Conservation (phyloP, 2,113 vertebrate species). For the Callipepla squamata region DNA sequence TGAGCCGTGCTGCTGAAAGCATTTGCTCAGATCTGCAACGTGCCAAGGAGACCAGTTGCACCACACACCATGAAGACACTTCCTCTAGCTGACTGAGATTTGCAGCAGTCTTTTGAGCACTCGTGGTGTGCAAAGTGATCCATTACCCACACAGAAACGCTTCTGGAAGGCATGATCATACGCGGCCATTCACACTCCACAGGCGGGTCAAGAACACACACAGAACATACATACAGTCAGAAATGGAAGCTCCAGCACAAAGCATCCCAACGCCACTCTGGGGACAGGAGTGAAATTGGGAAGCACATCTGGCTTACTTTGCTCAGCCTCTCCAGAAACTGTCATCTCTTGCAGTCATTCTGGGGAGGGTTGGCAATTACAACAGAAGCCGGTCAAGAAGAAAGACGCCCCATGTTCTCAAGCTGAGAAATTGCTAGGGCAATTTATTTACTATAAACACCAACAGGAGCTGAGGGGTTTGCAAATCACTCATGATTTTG, state of each 20-base stretch:
- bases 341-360: not conserved
- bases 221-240: not conserved
- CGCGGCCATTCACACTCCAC: fast-evolving
- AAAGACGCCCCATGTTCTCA: not conserved
- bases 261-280: not conserved
- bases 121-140: not conserved
- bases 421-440: not conserved
- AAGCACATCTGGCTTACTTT: constrained; percentile 34
- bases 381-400: not conserved
- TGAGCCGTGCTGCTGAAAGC: not conserved
- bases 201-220: not conserved
- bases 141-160: not conserved
- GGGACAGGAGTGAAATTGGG: not conserved
- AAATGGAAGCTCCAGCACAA: constrained; percentile 25
- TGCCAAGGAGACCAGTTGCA: not conserved
- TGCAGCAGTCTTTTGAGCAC: not conserved
- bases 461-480: not conserved
- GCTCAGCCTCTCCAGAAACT: constrained; percentile 21
- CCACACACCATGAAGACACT: not conserved
- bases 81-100: not conserved
- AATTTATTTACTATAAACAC: not conserved
- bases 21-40: not conserved
- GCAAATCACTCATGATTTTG: not conserved
- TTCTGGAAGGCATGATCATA: not conserved
- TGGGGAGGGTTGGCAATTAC: not conserved